Evolutionary conservation across 1,140 invertebrate species (phyloP).

Genomic region (Lepidostoma basale): DNA sequence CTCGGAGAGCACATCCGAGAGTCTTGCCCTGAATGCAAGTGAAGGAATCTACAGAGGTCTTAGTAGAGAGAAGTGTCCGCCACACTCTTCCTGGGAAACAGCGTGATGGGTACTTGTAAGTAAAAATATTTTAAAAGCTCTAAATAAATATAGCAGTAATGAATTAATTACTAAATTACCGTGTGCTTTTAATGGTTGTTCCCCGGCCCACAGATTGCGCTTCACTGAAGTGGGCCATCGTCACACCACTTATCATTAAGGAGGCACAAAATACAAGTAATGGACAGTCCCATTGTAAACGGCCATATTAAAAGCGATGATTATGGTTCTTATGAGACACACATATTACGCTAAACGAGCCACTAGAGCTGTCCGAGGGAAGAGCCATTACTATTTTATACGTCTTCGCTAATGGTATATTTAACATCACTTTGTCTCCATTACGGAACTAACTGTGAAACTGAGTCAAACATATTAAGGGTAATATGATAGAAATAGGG

Average conservation of each 20-base stretch:
- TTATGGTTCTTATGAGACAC: slow-evolving; percentile 40
- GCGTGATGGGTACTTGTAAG: too few relatives aligned
- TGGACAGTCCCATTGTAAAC: slow-evolving; percentile 40
- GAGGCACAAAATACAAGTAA: slow-evolving; percentile 34
- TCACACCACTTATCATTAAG: slow-evolving; percentile 43
- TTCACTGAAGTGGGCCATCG: slow-evolving; percentile 14
- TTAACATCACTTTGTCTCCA: slow-evolving; percentile 24
- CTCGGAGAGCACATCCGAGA: too few relatives aligned
- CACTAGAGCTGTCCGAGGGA: slow-evolving; percentile 15
- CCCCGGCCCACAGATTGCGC: too few relatives aligned
- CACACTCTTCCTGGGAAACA: too few relatives aligned
- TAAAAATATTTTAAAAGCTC: too few relatives aligned
- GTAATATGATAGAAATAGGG: slow-evolving; percentile 1
- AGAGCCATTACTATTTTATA: slow-evolving; percentile 25
- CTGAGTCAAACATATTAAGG: slow-evolving; percentile 6
- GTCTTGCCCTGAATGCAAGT: too few relatives aligned
- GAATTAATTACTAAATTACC: too few relatives aligned
- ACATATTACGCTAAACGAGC: slow-evolving; percentile 35
- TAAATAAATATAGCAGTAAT: too few relatives aligned
- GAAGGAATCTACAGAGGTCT: too few relatives aligned
- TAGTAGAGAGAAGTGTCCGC: too few relatives aligned
- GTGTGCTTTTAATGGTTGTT: too few relatives aligned
- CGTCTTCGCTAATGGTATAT: slow-evolving; percentile 22
- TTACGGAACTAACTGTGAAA: slow-evolving; percentile 9
- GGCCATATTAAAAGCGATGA: slow-evolving; percentile 41